phyloP scores from a whole-genome alignment of 2,797 vertebrate species.

The Amblyraja radiata region DNA sequence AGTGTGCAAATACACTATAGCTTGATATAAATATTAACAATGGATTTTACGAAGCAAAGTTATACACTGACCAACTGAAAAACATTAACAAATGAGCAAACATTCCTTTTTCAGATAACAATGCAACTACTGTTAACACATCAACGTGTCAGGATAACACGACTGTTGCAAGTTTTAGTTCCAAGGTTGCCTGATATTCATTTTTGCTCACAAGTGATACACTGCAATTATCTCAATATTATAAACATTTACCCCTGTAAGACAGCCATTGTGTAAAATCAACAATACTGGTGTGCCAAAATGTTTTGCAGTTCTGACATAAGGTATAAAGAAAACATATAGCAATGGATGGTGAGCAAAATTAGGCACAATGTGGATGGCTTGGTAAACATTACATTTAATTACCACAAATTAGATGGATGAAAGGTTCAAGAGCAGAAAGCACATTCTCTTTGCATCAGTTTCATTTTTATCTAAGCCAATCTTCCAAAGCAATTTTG shows the following conservation, averaged over 20 bases:
- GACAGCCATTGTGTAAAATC: not conserved
- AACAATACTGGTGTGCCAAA: not conserved
- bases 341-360: not conserved
- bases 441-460: not conserved
- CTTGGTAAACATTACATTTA: not conserved
- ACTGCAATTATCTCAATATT: not conserved
- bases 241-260: not conserved
- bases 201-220: not conserved
- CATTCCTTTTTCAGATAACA: not conserved
- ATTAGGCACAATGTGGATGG: slow-evolving; percentile 1
- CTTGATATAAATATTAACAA: not conserved
- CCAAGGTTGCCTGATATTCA: not conserved
- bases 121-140: not conserved
- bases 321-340: slow-evolving; percentile 5
- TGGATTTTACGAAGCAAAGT: slow-evolving; percentile 8
- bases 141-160: not conserved
- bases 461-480: not conserved
- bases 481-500: not conserved
- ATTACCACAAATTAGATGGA: not conserved
- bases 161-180: not conserved
- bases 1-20: not conserved
- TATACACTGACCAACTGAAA: not conserved
- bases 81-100: not conserved
- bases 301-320: not conserved
- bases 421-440: not conserved